Evolutionary conservation across 2,113 vertebrate species (phyloP).

Genomic region (Oenanthe melanoleuca): DNA sequence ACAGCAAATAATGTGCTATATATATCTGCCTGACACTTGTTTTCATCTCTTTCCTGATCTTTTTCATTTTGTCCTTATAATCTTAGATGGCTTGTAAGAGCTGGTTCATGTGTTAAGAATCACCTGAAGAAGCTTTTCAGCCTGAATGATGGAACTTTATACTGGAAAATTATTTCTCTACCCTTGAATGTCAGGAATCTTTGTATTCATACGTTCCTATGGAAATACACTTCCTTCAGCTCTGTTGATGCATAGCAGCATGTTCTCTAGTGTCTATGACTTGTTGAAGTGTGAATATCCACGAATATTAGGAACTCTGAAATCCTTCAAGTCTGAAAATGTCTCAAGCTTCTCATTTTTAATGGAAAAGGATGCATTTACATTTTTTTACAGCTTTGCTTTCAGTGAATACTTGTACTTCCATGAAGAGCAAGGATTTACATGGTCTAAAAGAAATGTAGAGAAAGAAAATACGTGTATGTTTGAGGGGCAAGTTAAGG

Average conservation of each 20-base stretch:
- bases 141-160: background rate
- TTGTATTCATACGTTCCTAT: constrained; percentile 6
- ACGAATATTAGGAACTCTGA: background rate
- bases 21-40: background rate
- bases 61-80: background rate
- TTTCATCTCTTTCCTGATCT: background rate
- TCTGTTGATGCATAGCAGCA: background rate
- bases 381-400: background rate
- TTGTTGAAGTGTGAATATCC: constrained; percentile 40
- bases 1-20: background rate
- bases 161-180: constrained; percentile 49
- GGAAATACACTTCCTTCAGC: constrained; percentile 35
- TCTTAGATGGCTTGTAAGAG: background rate
- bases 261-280: constrained; percentile 1
- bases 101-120: background rate
- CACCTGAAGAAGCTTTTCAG: background rate
- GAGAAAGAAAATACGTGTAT: background rate
- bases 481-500: background rate
- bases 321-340: background rate
- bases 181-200: constrained; percentile 45
- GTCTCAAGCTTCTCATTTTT: constrained; percentile 5
- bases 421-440: background rate
- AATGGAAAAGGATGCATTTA: background rate
- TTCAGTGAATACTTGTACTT: background rate
- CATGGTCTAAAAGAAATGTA: background rate